Base-by-base conservation (phyloP, 2,113 vertebrate genomes). In the Mungos mungo region DNA sequence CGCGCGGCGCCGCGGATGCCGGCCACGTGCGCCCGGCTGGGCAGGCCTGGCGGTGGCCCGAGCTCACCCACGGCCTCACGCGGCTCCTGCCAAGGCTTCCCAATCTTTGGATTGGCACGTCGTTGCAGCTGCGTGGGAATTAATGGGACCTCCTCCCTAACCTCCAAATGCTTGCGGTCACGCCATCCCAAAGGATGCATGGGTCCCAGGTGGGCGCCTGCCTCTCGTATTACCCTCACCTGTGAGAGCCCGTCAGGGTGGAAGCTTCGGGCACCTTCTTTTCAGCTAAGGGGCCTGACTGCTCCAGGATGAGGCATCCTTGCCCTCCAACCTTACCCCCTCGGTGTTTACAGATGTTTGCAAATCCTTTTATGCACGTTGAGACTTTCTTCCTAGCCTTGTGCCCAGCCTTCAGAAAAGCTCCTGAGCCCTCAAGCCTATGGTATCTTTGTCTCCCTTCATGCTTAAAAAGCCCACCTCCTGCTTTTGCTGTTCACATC, bases 51-150 rank as follows among this genome's bases (percentile, higher is more conserved):
- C n/a, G 9, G 38, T 4, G 7, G 31, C 3, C 77, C 0, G 1
- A 19, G 3, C n/a, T 1, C 2, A 16, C 11, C n/a, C 2, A 41
- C 1, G 2, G 29, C 18, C 4, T 81, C 54, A 4, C 10, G 41
- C 19, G 10, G 23, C 68, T 29, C 38, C 63, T 45, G 23, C 3
- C 33, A 3, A 33, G 35, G 29, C 16, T 16, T 57, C 31, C 74
- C 25, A 2, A 71, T 33, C 15, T 33, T 41, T 10, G 66, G 50
- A 3, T 16, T 6, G 88, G 79, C 41, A 35, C 14, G 16, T 7
- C 0, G 4, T 2, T n/a, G 57, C 57, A 63, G 38, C 25, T 19
- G 65, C 1, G 15, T 47, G 35, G 23, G 41, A 33, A 27, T 8
- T 8, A 71, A 35, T 0, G 25, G 38, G 10, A 1, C 29, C 38